phyloP scores from a whole-genome alignment of 2,797 vertebrate genomes.

The Acestrorhynchus altus region DNA sequence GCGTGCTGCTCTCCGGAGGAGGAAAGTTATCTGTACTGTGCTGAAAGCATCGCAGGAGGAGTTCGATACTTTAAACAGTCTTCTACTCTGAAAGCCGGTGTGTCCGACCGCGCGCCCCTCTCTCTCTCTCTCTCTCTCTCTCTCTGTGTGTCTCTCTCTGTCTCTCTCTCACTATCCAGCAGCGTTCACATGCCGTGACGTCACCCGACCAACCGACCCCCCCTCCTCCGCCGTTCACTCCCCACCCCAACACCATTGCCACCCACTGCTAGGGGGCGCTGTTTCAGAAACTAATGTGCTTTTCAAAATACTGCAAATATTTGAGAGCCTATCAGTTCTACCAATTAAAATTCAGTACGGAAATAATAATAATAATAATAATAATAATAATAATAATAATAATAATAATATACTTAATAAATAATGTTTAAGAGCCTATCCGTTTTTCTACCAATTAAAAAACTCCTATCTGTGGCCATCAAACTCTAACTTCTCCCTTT shows the following conservation, averaged over 20 bases:
- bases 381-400: too few species aligned
- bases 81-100: slow-evolving; percentile 46
- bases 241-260: slow-evolving; percentile 11
- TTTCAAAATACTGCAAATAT: too few species aligned
- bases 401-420: too few species aligned
- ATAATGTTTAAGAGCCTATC: too few species aligned
- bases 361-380: too few species aligned
- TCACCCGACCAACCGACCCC: slow-evolving; percentile 33
- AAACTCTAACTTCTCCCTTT: too few species aligned
- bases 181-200: slow-evolving; percentile 52
- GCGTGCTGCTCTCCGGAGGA: neutral
- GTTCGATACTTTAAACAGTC: neutral
- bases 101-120: slow-evolving; percentile 20
- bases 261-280: slow-evolving; percentile 41
- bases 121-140: neutral
- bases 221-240: neutral
- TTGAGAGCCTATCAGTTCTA: too few species aligned
- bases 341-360: too few species aligned
- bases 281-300: neutral
- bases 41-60: neutral
- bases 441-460: too few species aligned
- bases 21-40: neutral
- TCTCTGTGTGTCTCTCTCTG: neutral
- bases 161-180: slow-evolving; percentile 7
- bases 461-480: too few species aligned